Evolutionary conservation across 2,113 vertebrate genomes (phyloP).

Genomic region (Grallaria varia): DNA sequence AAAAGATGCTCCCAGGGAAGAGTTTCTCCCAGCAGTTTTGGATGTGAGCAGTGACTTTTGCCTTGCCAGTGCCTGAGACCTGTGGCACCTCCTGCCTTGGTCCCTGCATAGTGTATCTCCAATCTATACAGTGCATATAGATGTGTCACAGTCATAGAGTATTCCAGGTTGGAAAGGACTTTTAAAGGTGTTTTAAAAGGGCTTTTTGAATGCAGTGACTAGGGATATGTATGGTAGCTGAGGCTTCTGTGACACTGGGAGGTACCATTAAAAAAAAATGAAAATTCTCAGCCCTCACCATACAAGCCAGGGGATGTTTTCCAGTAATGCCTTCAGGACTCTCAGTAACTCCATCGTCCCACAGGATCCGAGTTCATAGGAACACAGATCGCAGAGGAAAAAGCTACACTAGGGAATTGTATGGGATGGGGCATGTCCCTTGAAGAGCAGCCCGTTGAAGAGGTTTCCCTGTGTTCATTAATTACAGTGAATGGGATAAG

Average conservation of each 20-base stretch:
- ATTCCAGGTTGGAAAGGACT: background rate
- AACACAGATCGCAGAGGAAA: background rate
- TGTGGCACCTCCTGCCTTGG: background rate
- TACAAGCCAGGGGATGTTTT: background rate
- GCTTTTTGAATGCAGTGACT: background rate
- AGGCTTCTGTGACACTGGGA: background rate
- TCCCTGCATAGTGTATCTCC: too few species aligned
- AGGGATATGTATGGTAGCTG: background rate
- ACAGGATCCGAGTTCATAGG: background rate
- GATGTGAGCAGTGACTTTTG: background rate
- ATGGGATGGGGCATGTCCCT: background rate
- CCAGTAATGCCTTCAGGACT: background rate
- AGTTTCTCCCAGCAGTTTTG: background rate
- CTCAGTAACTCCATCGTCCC: background rate
- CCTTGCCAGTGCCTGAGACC: accelerated
- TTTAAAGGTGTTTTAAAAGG: background rate
- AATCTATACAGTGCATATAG: accelerated
- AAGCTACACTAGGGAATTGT: background rate
- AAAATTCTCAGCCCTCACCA: background rate
- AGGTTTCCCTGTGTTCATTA: background rate
- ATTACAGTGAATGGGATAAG: background rate
- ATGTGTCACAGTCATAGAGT: background rate
- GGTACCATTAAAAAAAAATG: too few species aligned
- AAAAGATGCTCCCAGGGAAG: background rate
- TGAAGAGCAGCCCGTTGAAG: background rate